Percentiles rank a stretch among this genome's conserved stretches.
Conservation (phyloP, 2,113 vertebrate genomes). For the Pollachius pollachius region DNA sequence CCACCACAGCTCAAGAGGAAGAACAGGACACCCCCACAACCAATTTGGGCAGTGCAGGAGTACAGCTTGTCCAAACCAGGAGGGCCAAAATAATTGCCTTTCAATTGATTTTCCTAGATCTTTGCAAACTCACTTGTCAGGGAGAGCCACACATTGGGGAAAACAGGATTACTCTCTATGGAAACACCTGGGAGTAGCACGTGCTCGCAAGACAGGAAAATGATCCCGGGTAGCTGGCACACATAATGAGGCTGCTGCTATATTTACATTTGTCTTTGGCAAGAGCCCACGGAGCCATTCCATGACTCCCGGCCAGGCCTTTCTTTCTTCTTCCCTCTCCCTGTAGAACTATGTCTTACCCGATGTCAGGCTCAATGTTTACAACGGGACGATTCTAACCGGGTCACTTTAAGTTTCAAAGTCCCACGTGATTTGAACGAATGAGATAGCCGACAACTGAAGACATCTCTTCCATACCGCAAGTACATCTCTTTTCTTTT, state of each 20-base stretch:
- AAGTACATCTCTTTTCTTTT: too few species aligned
- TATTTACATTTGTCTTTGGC: slow-evolving; percentile 64
- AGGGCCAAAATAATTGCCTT: slow-evolving; percentile 41
- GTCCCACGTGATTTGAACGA: too few species aligned
- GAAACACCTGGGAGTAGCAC: slow-evolving; percentile 61
- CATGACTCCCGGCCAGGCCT: slow-evolving; percentile 22
- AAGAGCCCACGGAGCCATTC: slow-evolving; percentile 36
- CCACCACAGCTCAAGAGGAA: slow-evolving; percentile 15
- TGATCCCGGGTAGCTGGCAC: slow-evolving; percentile 44
- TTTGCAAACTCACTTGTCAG: slow-evolving; percentile 45
- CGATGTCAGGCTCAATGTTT: slow-evolving; percentile 10
- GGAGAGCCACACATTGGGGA: slow-evolving; percentile 39
- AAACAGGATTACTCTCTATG: slow-evolving; percentile 66
- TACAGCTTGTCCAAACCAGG: slow-evolving; percentile 43
- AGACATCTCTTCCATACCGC: too few species aligned
- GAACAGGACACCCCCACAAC: slow-evolving; percentile 28
- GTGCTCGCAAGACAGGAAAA: slow-evolving; percentile 44
- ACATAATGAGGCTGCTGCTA: slow-evolving; percentile 58
- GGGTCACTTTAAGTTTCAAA: too few species aligned
- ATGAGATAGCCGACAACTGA: too few species aligned
- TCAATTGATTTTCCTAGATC: slow-evolving; percentile 54
- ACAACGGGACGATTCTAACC: neutral
- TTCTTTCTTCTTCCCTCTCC: slow-evolving; percentile 25
- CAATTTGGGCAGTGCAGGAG: slow-evolving; percentile 19
- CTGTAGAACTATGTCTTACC: slow-evolving; percentile 6